A percentile compares a stretch with the other conserved stretches of the same genome.
These are phyloP conservation scores for Centropristis striata DNA, from an alignment of 2,113 vertebrate genomes.

Conservation along the genomic window DNA sequence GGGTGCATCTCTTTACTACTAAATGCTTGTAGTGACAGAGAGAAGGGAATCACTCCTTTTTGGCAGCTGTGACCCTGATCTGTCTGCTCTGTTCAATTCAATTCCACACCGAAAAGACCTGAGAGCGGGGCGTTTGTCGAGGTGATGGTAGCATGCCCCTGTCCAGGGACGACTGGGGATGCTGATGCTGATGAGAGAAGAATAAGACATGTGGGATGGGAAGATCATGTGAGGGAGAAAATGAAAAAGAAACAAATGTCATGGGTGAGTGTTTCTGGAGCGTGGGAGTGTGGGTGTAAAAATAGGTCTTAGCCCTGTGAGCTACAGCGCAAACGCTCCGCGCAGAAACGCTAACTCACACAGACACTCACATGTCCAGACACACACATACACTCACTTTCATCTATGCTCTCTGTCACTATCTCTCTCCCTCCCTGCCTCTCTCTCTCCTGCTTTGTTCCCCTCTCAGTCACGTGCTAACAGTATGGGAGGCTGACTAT, in stretches of 20 bases:
- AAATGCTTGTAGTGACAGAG: slow-evolving; percentile 1
- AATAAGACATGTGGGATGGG: slow-evolving; percentile 6
- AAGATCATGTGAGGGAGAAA: slow-evolving; percentile 13
- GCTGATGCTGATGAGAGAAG: slow-evolving; percentile 17
- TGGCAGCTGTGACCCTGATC: slow-evolving; percentile 45
- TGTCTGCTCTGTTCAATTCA: slow-evolving; percentile 35
- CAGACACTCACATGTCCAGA: slow-evolving; percentile 63
- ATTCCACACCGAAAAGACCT: not conserved
- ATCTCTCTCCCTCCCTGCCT: slow-evolving; percentile 13
- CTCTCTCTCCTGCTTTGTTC: slow-evolving; percentile 10
- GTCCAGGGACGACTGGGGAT: not conserved
- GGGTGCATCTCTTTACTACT: not conserved
- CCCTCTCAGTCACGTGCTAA: slow-evolving; percentile 47
- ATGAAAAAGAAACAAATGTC: slow-evolving; percentile 40
- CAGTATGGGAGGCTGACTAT: slow-evolving; percentile 16
- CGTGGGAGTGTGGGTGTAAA: slow-evolving; percentile 45
- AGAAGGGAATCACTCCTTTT: slow-evolving; percentile 14
- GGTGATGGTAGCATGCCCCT: slow-evolving; percentile 29
- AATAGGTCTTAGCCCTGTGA: slow-evolving; percentile 57
- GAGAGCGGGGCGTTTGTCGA: not conserved
- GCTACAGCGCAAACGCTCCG: slow-evolving; percentile 23
- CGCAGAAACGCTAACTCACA: slow-evolving; percentile 48
- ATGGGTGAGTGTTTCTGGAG: slow-evolving; percentile 40
- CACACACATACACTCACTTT: slow-evolving; percentile 48
- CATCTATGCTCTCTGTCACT: slow-evolving; percentile 40